These are phyloP conservation scores for Dendrophyllia cribrosa DNA, from an alignment of 64 coral and sea anemone species.

Conservation along the genomic window DNA sequence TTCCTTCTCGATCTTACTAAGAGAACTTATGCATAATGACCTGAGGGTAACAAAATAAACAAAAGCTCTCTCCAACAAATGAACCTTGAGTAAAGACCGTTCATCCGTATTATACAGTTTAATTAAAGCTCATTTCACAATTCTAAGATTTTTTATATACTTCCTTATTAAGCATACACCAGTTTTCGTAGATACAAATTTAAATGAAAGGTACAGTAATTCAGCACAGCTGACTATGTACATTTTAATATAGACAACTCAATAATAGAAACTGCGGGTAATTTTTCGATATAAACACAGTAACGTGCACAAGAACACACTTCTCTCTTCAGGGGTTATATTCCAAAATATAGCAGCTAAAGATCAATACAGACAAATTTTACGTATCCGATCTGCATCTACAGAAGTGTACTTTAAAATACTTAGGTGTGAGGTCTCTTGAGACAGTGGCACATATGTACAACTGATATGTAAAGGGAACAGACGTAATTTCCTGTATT, in stretches of 20 bases:
- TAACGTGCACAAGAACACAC: neutral
- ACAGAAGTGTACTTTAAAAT: constrained; percentile 2
- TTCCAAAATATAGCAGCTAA: neutral
- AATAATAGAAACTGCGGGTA: too few species aligned
- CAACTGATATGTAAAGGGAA: neutral
- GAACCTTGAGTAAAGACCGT: neutral
- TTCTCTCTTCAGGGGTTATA: neutral
- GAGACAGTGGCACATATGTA: constrained; percentile 12
- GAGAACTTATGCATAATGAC: neutral
- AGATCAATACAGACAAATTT: neutral
- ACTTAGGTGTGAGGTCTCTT: neutral
- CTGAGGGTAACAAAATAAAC: neutral
- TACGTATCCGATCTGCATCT: constrained; percentile 22
- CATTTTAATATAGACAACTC: too few species aligned
- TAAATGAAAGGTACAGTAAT: too few species aligned
- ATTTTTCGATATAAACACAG: neutral
- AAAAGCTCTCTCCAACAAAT: neutral
- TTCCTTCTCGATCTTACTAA: too few species aligned
- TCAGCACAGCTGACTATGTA: too few species aligned
- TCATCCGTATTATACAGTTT: neutral
- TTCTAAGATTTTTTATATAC: neutral
- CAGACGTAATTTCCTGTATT: constrained; percentile 15
- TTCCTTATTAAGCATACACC: too few species aligned
- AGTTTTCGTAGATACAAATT: too few species aligned
- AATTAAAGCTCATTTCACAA: neutral